Evolutionary conservation across 2,888 invertebrate genomes (phyloP), one percentile per base, ranked within the genome.

Genomic region (Coelopa pilipes): DNA sequence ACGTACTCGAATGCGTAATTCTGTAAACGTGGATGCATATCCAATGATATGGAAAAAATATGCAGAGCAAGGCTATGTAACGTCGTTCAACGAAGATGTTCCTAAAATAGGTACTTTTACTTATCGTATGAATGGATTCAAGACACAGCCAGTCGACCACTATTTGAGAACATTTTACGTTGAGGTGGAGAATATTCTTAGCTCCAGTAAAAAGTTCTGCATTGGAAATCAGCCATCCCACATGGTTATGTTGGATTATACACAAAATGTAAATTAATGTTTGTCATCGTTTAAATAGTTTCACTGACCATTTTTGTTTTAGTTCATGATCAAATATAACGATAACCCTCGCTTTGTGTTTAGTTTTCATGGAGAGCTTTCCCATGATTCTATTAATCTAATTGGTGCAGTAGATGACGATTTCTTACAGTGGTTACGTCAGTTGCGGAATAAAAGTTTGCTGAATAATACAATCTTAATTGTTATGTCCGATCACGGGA

Each of bases 401-500:
- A 91, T 97, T 49, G 92, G 93, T 0, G 90, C 91, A 0, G 93
- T 93, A 0, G 97, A 97, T 83, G 89, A 92, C 0, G 95, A 95
- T 83, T 85, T 94, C 0, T 85, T 89, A 5, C 81, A 89, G 0
- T 93, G 94, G 89, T 83, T 97, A n/a, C 88, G 88, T 63, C 87
- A 89, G 50, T 87, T 96, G 19, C 88, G 91, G 60, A 83, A 88
- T 5, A 89, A 89, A 0, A 92, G 92, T 0, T 87, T 91, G 55
- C 88, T 96, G 19, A 92, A 96, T 76, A 92, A 95, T 79, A 95
- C 97, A 0, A 83, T 98, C 77, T 87, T 98, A 0, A 91, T 98
- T 72, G 84, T 98, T 3, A 96, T 98, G 96, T 94, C 96, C 5
- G 98, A 98, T 88, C 98, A 98, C 86, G 98, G 98, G 0, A 93